Evolutionary conservation across 2,797 vertebrate species (phyloP), one percentile per base, ranked within the genome.

Genomic region (Myripristis murdjan): DNA sequence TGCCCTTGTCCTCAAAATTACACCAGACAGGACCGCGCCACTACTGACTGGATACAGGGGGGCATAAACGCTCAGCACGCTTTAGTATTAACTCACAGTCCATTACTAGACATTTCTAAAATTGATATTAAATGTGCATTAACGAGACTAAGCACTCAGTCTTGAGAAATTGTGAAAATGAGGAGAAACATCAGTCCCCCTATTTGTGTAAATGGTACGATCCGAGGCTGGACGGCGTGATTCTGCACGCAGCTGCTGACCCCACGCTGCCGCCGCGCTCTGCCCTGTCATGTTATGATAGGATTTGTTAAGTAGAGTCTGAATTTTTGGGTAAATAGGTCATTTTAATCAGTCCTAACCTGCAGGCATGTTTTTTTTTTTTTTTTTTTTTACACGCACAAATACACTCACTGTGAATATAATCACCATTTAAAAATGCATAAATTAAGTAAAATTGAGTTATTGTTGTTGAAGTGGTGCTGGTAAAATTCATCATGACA

Each of bases 1-100:
- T 90, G 90, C 51, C 89, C 88, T 93, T 92, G 87, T 90, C 64
- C 69, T 55, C 37, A 48, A 57, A 62, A 71, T 64, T 15, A 82
- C 66, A n/a, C 57, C 53, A 79, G 59, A 56, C 61, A 2, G 84
- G 93, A 81, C 80, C 33, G 61, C 37, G 68, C 95, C 94, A 94
- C 84, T 87, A n/a, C 1, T 7, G 2, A 4, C 16, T 6, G 39
- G 44, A 41, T n/a, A n/a, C n/a, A 12, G 63, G 79, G 74, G 79
- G 37, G 56, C 35, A 4, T 6, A 58, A 57, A 12, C 2, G 0
- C 18, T 5, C 37, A 31, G 15, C 9, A 20, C 2, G 43, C 5
- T n/a, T 4, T 23, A 31, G 33, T 1, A 1, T 12, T 0, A n/a
- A 39, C 10, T 9, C 0, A 14, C 48, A 0, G 3, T 12, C 4